Conservation (phyloP, 1,140 invertebrate genomes). For the Drosophila pectinifera region DNA sequence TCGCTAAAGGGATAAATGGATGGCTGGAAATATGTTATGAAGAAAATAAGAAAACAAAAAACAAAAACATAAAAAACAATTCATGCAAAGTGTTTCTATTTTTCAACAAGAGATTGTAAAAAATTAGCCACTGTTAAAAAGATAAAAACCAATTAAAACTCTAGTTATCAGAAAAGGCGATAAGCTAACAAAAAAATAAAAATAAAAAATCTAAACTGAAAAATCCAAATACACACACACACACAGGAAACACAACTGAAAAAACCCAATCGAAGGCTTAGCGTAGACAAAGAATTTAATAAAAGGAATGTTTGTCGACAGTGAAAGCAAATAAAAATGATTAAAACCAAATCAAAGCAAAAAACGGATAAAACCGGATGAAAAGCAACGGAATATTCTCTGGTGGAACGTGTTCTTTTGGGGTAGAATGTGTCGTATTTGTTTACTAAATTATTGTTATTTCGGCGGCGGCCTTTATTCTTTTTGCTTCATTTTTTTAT, state of each 20-base stretch:
- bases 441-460: constrained; percentile 5
- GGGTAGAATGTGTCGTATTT: neutral
- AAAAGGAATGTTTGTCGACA: constrained; percentile 43
- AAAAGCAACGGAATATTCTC: constrained; percentile 11
- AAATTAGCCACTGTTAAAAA: constrained; percentile 50
- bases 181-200: neutral
- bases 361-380: constrained; percentile 13
- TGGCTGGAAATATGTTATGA: constrained; percentile 30
- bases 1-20: neutral
- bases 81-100: constrained; percentile 65
- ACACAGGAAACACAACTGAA: constrained; percentile 12
- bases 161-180: constrained; percentile 41
- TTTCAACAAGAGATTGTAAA: constrained; percentile 64
- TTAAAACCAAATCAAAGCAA: constrained; percentile 23
- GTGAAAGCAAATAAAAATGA: constrained; percentile 31
- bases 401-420: constrained; percentile 11
- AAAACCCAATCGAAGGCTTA: constrained; percentile 24
- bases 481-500: neutral
- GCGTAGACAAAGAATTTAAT: constrained; percentile 32
- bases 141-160: constrained; percentile 18
- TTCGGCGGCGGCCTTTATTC: neutral
- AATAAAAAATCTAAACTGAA: constrained; percentile 3
- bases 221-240: neutral
- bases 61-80: constrained; percentile 22
- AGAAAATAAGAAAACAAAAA: constrained; percentile 26